Evolutionary conservation across 2,888 invertebrate genomes (phyloP).

Genomic region (Achlya flavicornis): DNA sequence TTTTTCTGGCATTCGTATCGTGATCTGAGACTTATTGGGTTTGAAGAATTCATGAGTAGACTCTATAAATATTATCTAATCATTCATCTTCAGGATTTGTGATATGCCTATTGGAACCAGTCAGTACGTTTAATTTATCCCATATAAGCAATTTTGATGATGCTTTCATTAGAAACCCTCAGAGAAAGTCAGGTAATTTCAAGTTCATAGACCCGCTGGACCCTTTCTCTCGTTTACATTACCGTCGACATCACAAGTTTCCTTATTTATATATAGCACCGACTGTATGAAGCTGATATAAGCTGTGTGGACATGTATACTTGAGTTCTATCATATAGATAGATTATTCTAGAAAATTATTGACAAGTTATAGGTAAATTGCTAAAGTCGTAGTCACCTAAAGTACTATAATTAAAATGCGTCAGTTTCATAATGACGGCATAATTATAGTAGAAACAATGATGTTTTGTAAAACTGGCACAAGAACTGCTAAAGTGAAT

Average conservation of each 20-base stretch:
- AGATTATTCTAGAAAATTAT: no score
- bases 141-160: not conserved
- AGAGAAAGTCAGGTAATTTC: not conserved
- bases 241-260: not conserved
- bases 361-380: no score
- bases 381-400: no score
- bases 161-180: not conserved
- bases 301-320: not conserved
- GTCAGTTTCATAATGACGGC: no score
- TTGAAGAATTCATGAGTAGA: no score
- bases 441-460: not conserved
- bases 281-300: not conserved
- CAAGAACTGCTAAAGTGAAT: not conserved
- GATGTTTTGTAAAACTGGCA: not conserved
- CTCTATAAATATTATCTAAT: no score
- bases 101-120: no score
- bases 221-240: constrained; percentile 7
- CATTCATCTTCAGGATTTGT: no score
- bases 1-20: no score
- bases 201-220: constrained; percentile 1
- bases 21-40: no score
- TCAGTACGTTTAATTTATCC: no score
- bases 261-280: not conserved
- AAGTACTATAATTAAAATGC: no score
- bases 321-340: not conserved